Evolutionary conservation across 2,113 vertebrate genomes (phyloP).

Genomic region (Chelonoidis abingdonii): DNA sequence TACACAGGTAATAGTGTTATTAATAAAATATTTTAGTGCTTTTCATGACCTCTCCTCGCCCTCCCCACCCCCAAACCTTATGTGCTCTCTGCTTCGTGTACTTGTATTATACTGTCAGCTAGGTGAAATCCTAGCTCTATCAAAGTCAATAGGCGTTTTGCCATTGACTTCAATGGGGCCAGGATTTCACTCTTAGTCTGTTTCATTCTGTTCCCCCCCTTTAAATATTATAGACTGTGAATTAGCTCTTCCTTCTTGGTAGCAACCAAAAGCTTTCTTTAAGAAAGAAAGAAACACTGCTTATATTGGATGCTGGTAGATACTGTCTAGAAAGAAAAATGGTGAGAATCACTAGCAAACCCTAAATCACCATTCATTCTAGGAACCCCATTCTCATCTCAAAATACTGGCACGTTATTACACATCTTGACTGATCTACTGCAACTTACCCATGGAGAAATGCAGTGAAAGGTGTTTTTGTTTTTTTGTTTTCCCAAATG

Average conservation of each 20-base stretch:
- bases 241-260: not conserved
- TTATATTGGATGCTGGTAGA: not conserved
- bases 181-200: not conserved
- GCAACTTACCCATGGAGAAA: not conserved
- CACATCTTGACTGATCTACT: rapidly evolving
- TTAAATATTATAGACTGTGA: not conserved
- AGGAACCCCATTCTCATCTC: rapidly evolving
- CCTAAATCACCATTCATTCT: not conserved
- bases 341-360: not conserved
- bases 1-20: too few relatives aligned
- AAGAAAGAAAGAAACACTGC: not conserved
- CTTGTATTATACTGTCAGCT: not conserved
- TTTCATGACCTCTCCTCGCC: not conserved
- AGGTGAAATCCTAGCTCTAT: rapidly evolving
- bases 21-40: not conserved
- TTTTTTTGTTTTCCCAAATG: not conserved
- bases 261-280: not conserved
- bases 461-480: not conserved
- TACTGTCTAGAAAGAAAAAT: not conserved
- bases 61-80: not conserved
- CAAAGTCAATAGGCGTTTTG: rapidly evolving
- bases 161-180: not conserved
- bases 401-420: not conserved
- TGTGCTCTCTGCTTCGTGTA: not conserved
- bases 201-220: not conserved